Base-by-base conservation (phyloP, 2,888 invertebrate genomes). In the Sussaba pulchella region DNA sequence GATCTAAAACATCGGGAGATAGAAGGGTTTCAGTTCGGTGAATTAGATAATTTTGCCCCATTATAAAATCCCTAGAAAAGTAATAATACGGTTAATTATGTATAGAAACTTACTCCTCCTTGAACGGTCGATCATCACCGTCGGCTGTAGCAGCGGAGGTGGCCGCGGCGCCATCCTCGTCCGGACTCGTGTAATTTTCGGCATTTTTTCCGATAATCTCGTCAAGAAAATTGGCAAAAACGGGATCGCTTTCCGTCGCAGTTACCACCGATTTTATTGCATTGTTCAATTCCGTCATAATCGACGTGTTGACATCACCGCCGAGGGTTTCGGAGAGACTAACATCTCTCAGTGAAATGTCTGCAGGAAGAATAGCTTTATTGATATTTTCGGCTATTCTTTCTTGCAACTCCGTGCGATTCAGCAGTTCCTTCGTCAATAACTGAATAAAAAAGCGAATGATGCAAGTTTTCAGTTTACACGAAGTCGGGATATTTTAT, bases 371-470 rank as follows among this genome's bases (percentile, higher is more conserved):
- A 69, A 91, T 89, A 19, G 92, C 91, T 86, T 91, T 93, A 83
- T 94, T 94, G 66, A 94, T 94, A 84, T 93, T 94, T 76, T 93
- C 93, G 19, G 94, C 94, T 63, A 94, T 92, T 85, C 93, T 93
- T 84, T 93, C 93, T 85, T 93, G 93, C 54, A 94, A 89, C 91
- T 94, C 93, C 10, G 89, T 92, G 82, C 93, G 93, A 83, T 93
- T 92, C 64, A 94, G 85, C 6, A 94, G 87, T 69, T 93, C 93
- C 86, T 93, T 92, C 17, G 93, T 92, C 67, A 93, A 85, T 45
- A 93, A 88, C 93, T 93, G 79, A 74, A 87, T 45, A 14, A 21
- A 72, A 54, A 54, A 36, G 64, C 5, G 4, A 4, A 39, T n/a
- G n/a, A n/a, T n/a, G n/a, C n/a, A n/a, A n/a, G n/a, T n/a, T n/a